Base-by-base conservation (phyloP, 2,797 vertebrate species). In the Sylvilagus floridanus region DNA sequence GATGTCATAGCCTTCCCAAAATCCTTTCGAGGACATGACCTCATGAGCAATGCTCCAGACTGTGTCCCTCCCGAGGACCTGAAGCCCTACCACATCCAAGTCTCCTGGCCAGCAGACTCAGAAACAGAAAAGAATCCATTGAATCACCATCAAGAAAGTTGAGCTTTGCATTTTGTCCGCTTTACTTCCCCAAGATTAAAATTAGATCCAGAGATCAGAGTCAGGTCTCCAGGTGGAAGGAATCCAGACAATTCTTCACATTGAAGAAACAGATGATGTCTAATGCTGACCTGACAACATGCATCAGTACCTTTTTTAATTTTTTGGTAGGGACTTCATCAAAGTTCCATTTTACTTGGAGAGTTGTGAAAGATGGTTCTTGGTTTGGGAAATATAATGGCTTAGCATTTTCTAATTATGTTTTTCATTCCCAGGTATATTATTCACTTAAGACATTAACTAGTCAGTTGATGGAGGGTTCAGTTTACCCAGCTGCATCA, bases 1-100 rank as follows among this genome's bases (percentile, higher is more conserved):
- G 99, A 99, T 0, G 99, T 99, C 96, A 99, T 99, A n/a, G 99
- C 99, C 91, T 99, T 99, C 97, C 99, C 99, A 5, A 99, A 99
- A 96, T 99, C 99, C 17, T 99, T 99, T 97, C 98, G 98, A 50
- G 99, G 99, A 93, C 98, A 98, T 19, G 99, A 99, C 98, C 98
- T 99, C 93, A 99, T 99, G 99, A 99, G 99, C 97, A 98, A 62
- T 0, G 99, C 99, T 75, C 99, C 99, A 17, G 99, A 99, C 97
- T 98, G 97, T 0, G 95, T 99, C 16, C 97, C 99, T 63, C 96
- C 99, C 65, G 99, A 99, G 95, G 99, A 99, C 1, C 98, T 99
- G 66, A 98, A 98, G 96, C 96, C 98, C 0, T 99, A 99, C 96
- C 99, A 99, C 88, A 98, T 99, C 97, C 98, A 98, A 65, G 98